phyloP scores from a whole-genome alignment of 2,797 vertebrate genomes.

The Chelidonichthys spinosus region DNA sequence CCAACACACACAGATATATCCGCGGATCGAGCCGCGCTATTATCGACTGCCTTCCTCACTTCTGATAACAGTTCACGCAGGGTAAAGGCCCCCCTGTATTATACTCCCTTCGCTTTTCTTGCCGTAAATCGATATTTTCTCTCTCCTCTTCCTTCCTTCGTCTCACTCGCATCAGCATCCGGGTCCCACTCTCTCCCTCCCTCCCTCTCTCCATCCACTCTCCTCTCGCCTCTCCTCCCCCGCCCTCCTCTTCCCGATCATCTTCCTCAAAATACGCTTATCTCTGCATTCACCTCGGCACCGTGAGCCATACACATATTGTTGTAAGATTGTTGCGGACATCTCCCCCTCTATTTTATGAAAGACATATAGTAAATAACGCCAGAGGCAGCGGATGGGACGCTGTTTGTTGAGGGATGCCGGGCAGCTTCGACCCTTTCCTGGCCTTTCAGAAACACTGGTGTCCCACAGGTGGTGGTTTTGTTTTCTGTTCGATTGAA shows the following conservation, averaged over 20 bases:
- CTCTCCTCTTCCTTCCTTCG: slow-evolving; percentile 81
- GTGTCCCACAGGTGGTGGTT: slow-evolving; percentile 1
- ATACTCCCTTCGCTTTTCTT: slow-evolving; percentile 73
- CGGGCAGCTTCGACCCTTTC: background rate
- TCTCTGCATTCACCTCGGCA: slow-evolving; percentile 71
- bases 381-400: slow-evolving; percentile 34
- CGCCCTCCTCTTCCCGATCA: slow-evolving; percentile 30
- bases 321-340: slow-evolving; percentile 30
- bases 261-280: slow-evolving; percentile 60
- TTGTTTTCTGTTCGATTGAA: background rate
- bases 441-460: background rate
- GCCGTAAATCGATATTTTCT: slow-evolving; percentile 82
- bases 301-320: slow-evolving; percentile 26
- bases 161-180: slow-evolving; percentile 85
- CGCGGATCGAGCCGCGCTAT: slow-evolving; percentile 32
- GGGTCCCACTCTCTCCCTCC: slow-evolving; percentile 82
- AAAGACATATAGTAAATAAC: slow-evolving; percentile 35
- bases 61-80: slow-evolving; percentile 51
- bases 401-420: background rate
- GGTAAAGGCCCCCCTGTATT: slow-evolving; percentile 62
- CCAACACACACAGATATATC: slow-evolving; percentile 20
- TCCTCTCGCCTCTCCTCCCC: slow-evolving; percentile 18
- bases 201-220: slow-evolving; percentile 32
- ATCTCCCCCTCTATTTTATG: slow-evolving; percentile 12
- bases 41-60: slow-evolving; percentile 34